Evolutionary conservation across 92 coral and sea anemone species (phyloP), one percentile per base, ranked within the genome.

Genomic region (Pocillopora grandis): DNA sequence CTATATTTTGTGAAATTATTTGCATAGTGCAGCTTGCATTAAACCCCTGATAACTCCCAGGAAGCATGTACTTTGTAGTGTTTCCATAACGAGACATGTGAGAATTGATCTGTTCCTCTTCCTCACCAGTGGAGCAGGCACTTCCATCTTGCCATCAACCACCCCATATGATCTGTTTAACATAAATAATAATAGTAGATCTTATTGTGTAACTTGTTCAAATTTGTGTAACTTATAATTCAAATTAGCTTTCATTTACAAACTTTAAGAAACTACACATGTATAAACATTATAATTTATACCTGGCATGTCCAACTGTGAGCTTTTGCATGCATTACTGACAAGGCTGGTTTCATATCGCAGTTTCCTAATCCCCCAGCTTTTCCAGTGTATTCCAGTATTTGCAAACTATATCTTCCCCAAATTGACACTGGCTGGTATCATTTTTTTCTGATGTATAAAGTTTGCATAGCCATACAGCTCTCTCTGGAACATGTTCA

Each of bases 41-140:
- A 42, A 42, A 42, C 4, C 52, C 52, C 52, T 3, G 52, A 7
- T 42, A 42, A 27, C 31, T 27, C 31, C 1, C 90, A 66, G 86
- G 83, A 55, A 87, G 87, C 83, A 87, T 87, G 35, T 87, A 89
- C 82, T 86, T 89, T 52, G 90, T 81, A 2, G 89, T 89, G 61
- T 86, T 86, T 11, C 84, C 88, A 86, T 88, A 83, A 2, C 86
- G 80, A 7, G 93, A 87, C 88, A 90, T 66, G 71, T 90, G 63
- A 10, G 93, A 78, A 76, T 90, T 90, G 59, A 90, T 90, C 36
- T 90, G 93, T 62, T 86, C 93, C 23, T 87, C 93, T 75, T 90
- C 93, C 49, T 87, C 90, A 12, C 90, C 93, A n/a, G 90, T 90
- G 14, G 93, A 71, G 71, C 90, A 90, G 12, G 93, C 93, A 90